Conservation (phyloP, 1,140 invertebrate genomes). For the Papilio xuthus region DNA sequence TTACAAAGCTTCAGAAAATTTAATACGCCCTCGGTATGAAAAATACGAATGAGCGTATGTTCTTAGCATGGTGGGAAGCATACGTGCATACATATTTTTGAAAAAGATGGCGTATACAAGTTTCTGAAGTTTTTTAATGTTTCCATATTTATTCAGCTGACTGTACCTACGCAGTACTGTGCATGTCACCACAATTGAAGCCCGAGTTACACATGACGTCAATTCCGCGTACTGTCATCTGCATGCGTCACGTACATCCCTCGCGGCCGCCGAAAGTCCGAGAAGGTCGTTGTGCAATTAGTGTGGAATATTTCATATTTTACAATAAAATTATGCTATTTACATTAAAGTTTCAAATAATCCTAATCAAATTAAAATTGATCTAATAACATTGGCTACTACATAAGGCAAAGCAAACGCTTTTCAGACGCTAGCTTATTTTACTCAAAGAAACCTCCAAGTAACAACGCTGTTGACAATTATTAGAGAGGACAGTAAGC, state of each 20-base stretch:
- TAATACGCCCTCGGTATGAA: no score
- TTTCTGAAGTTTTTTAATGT: no score
- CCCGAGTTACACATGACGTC: neutral
- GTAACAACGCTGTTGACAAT: conserved; percentile 54
- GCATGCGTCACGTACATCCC: conserved; percentile 1
- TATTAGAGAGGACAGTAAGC: conserved; percentile 61
- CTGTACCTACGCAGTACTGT: neutral
- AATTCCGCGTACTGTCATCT: neutral
- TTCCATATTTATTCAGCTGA: no score
- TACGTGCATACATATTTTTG: no score
- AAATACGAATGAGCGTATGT: no score
- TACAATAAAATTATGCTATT: neutral
- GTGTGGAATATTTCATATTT: neutral
- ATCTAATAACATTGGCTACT: neutral
- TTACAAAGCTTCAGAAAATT: no score
- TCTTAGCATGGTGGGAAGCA: no score
- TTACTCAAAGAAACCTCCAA: conserved; percentile 39
- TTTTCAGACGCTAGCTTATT: conserved; percentile 38
- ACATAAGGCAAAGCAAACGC: conserved; percentile 26
- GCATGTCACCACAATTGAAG: neutral
- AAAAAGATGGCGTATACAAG: no score
- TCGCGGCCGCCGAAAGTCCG: neutral
- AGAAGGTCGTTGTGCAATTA: neutral
- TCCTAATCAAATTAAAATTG: neutral
- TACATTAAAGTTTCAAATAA: neutral